Conservation (phyloP, 2,797 vertebrate species). For the Lepus oiostolus region DNA sequence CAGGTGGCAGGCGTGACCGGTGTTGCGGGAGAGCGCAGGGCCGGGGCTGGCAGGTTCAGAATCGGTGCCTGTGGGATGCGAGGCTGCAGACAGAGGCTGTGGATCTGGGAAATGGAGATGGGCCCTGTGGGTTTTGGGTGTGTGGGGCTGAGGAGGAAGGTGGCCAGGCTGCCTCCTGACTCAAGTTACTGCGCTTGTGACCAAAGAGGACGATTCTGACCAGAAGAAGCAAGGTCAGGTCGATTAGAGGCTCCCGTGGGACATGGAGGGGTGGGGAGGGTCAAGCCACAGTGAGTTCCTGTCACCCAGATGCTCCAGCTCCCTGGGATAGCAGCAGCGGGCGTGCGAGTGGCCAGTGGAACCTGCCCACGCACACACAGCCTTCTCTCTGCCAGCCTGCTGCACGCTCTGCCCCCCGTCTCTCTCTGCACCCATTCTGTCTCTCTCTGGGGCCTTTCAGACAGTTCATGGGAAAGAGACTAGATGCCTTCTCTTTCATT, state of each 20-base stretch:
- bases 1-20: background rate
- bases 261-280: background rate
- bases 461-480: too few relatives aligned
- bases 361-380: background rate
- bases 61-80: background rate
- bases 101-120: background rate
- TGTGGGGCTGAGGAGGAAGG: background rate
- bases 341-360: background rate
- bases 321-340: too few relatives aligned
- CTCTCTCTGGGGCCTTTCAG: background rate
- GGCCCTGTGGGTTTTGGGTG: background rate
- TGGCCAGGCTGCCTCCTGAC: background rate
- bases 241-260: background rate
- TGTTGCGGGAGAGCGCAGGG: background rate
- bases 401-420: background rate
- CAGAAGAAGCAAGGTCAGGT: background rate
- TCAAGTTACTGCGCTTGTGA: conserved; percentile 5
- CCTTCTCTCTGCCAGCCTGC: background rate
- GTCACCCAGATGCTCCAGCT: background rate
- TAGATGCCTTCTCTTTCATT: too few relatives aligned
- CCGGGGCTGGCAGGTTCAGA: background rate
- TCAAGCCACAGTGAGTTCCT: background rate
- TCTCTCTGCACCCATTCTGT: background rate
- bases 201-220: conserved; percentile 19
- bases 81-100: background rate